phyloP scores from a whole-genome alignment of 2,888 invertebrate genomes.

The Arge pagana region DNA sequence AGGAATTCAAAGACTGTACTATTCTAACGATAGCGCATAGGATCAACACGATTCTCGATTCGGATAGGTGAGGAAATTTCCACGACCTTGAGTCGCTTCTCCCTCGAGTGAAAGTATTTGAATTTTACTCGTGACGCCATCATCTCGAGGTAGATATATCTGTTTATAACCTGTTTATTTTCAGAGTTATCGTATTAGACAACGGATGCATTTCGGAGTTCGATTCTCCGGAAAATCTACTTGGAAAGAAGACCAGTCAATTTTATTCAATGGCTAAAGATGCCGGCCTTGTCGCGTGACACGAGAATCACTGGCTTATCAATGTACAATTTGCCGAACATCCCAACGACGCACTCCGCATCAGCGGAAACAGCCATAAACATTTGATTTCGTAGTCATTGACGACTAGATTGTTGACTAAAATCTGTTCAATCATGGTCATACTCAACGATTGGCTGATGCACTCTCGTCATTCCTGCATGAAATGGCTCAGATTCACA shows the following conservation, averaged over 20 bases:
- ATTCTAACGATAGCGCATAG: constrained; percentile 92
- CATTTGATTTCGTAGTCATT: no score
- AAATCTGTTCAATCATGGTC: no score
- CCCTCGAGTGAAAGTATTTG: no score
- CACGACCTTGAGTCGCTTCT: constrained; percentile 86
- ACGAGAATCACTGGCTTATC: constrained; percentile 27
- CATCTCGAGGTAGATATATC: no score
- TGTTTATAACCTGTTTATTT: constrained; percentile 33
- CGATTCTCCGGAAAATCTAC: constrained; percentile 72
- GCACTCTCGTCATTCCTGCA: no score
- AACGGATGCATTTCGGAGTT: constrained; percentile 78
- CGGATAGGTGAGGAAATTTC: constrained; percentile 67
- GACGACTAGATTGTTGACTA: no score
- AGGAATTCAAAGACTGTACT: constrained; percentile 85
- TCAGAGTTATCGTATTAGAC: constrained; percentile 79
- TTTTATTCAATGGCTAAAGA: constrained; percentile 88
- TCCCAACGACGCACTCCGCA: no score
- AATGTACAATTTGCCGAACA: no score
- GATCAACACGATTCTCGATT: no score
- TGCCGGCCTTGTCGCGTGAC: constrained; percentile 69
- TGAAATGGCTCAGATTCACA: no score
- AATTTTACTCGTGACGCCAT: background rate
- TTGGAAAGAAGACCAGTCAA: constrained; percentile 70
- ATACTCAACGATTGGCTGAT: no score
- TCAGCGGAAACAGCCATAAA: no score